These are phyloP conservation scores for Misgurnus anguillicaudatus DNA, from an alignment of 2,113 vertebrate genomes.

Conservation along the genomic window DNA sequence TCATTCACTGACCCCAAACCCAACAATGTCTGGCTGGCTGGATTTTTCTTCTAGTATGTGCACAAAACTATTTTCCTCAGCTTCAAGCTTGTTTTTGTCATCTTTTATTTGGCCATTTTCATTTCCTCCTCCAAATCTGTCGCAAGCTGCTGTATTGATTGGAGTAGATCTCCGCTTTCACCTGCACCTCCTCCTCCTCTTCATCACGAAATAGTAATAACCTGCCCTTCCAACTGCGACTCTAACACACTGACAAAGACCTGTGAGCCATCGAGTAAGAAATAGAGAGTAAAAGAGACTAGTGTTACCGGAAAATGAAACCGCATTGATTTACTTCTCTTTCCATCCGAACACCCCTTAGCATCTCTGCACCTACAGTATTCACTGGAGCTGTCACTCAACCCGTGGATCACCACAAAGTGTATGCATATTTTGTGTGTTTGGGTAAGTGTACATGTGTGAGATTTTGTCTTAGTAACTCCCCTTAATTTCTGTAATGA, in stretches of 20 bases:
- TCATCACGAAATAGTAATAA: conserved; percentile 31
- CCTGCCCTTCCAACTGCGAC: conserved; percentile 21
- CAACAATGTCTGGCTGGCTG: not conserved
- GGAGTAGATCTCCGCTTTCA: not conserved
- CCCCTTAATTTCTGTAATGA: not conserved
- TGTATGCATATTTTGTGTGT: not conserved
- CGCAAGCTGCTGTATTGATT: not conserved
- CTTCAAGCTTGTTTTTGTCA: not conserved
- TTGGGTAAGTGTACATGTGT: not conserved
- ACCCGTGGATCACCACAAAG: conserved; percentile 4
- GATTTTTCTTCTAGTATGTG: not conserved
- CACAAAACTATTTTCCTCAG: not conserved
- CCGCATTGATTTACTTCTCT: not conserved
- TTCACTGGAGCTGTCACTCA: conserved; percentile 11
- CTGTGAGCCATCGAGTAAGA: not conserved
- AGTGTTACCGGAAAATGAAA: conserved; percentile 10
- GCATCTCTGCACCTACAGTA: conserved; percentile 10
- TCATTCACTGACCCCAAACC: conserved; percentile 9
- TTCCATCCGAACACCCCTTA: not conserved
- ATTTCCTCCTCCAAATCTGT: not conserved
- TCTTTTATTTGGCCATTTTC: not conserved
- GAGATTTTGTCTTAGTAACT: not conserved
- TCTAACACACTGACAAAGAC: not conserved
- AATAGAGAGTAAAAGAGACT: conserved; percentile 3
- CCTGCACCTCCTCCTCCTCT: conserved; percentile 15